These are phyloP conservation scores for Agriopis marginaria DNA, from an alignment of 2,888 invertebrate genomes.

Conservation along the genomic window DNA sequence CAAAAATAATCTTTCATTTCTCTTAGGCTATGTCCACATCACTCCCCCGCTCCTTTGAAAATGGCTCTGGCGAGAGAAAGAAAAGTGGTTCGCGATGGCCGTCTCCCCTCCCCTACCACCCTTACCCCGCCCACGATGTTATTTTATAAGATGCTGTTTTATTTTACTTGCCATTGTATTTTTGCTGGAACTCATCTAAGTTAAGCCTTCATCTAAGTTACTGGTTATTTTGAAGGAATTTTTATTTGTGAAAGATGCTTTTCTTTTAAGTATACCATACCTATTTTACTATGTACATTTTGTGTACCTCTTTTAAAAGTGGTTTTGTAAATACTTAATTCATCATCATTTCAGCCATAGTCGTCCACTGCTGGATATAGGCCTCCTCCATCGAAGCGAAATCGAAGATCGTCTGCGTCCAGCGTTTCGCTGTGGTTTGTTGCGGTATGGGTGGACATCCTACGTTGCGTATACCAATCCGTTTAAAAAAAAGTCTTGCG, in stretches of 20 bases:
- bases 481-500: too few species aligned
- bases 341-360: too few species aligned
- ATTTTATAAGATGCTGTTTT: conserved; percentile 72
- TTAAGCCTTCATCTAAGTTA: conserved; percentile 46
- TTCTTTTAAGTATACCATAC: background rate
- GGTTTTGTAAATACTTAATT: too few species aligned
- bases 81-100: conserved; percentile 72
- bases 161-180: conserved; percentile 73
- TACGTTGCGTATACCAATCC: too few species aligned
- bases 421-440: too few species aligned
- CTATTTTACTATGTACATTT: background rate
- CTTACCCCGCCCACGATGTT: conserved; percentile 53
- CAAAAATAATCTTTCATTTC: background rate
- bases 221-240: conserved; percentile 18
- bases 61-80: conserved; percentile 76
- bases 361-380: too few species aligned
- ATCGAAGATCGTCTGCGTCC: too few species aligned
- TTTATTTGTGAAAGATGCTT: conserved; percentile 16
- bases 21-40: conserved; percentile 53
- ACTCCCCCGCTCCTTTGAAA: conserved; percentile 57
- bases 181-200: conserved; percentile 55
- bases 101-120: conserved; percentile 46
- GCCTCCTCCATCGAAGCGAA: too few species aligned
- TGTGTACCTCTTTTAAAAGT: too few species aligned
- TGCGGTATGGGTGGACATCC: too few species aligned